A percentile compares a stretch with the other conserved stretches of the same genome.
phyloP scores from a whole-genome alignment of 2,113 vertebrate genomes.

The Buteo buteo region DNA sequence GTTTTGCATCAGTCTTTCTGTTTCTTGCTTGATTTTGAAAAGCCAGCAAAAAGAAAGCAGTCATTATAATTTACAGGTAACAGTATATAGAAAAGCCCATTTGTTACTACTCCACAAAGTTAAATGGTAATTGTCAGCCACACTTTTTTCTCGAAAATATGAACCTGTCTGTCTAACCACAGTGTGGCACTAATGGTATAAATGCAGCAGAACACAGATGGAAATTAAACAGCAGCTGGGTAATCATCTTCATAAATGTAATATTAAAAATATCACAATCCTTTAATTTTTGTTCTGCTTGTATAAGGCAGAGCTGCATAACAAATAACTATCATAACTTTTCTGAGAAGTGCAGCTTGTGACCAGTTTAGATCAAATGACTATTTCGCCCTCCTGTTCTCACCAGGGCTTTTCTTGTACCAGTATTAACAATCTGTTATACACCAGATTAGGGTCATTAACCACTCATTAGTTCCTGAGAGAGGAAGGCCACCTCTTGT shows the following conservation, averaged over 20 bases:
- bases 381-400: constrained; percentile 27
- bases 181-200: constrained; percentile 62
- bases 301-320: constrained; percentile 20
- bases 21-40: background rate
- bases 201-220: constrained; percentile 50
- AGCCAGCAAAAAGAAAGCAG: background rate
- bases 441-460: constrained; percentile 23
- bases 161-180: constrained; percentile 41
- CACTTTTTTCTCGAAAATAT: background rate
- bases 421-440: constrained; percentile 14
- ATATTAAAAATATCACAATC: constrained; percentile 45
- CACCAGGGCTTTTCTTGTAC: background rate
- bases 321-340: constrained; percentile 19
- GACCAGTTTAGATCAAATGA: background rate
- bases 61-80: constrained; percentile 2
- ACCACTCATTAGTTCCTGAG: constrained; percentile 12
- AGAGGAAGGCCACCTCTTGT: background rate
- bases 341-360: background rate
- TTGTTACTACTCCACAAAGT: background rate
- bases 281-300: constrained; percentile 41
- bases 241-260: constrained; percentile 56
- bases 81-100: background rate
- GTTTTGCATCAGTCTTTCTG: background rate
- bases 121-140: background rate
- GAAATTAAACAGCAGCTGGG: constrained; percentile 50